A percentile compares a stretch with the other conserved stretches of the same genome.
Evolutionary conservation across 1,140 invertebrate genomes (phyloP).

Genomic region (Cyphomyrmex costatus): DNA sequence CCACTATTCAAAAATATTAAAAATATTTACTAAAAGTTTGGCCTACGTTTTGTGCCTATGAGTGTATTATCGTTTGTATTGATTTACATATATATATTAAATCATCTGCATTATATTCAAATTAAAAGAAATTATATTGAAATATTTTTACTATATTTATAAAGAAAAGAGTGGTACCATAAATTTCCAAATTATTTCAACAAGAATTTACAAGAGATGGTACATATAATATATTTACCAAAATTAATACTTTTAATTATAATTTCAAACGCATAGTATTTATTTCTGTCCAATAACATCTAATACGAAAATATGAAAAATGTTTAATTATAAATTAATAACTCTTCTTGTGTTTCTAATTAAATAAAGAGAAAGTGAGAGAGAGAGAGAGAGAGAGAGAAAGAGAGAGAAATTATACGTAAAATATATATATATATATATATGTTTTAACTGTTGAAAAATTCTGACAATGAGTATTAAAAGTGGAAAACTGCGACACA

Average conservation of each 20-base stretch:
- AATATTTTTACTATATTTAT: not conserved
- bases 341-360: not conserved
- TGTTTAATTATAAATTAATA: not conserved
- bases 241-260: not conserved
- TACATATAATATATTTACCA: too few species aligned
- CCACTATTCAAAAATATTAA: too few species aligned
- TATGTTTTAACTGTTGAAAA: not conserved
- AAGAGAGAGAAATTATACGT: not conserved
- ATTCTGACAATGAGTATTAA: not conserved
- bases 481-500: not conserved
- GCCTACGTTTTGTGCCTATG: too few species aligned
- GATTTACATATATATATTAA: too few species aligned
- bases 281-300: not conserved
- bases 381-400: not conserved
- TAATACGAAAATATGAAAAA: not conserved
- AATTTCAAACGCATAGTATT: not conserved
- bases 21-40: too few species aligned
- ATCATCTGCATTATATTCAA: not conserved
- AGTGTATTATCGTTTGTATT: too few species aligned
- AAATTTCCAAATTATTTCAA: not conserved
- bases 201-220: not conserved
- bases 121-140: not conserved
- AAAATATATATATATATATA: not conserved
- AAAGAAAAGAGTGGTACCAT: not conserved
- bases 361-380: not conserved